Percentiles rank a stretch among this genome's conserved stretches.
These are phyloP conservation scores for Stomatorhinus ivindoensis DNA, from an alignment of 2,113 vertebrate genomes.

Conservation along the genomic window DNA sequence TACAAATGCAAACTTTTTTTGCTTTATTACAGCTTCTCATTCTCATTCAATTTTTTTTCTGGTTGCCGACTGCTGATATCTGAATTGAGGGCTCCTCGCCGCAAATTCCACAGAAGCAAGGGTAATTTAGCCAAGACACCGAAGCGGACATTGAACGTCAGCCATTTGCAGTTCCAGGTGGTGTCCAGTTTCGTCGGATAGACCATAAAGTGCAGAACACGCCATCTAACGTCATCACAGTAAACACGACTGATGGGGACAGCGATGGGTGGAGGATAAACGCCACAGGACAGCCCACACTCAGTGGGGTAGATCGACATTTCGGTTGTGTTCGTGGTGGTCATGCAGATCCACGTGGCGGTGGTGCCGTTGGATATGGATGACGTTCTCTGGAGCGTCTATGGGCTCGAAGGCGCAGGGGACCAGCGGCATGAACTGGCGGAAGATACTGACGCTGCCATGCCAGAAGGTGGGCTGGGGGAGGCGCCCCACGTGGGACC, in stretches of 20 bases:
- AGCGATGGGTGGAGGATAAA: neutral
- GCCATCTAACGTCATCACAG: conserved; percentile 23
- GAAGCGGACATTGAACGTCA: neutral
- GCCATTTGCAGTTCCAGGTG: neutral
- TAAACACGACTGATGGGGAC: conserved; percentile 22
- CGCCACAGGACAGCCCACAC: neutral
- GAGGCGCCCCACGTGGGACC: conserved; percentile 73
- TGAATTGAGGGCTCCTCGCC: neutral
- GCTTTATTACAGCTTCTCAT: neutral
- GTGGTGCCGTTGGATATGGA: conserved; percentile 64
- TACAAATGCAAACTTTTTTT: neutral
- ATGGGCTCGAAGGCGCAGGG: conserved; percentile 56
- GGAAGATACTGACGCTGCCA: conserved; percentile 94
- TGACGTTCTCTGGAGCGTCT: conserved; percentile 55
- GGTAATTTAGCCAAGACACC: neutral
- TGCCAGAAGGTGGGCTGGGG: conserved; percentile 98
- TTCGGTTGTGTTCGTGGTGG: conserved; percentile 63
- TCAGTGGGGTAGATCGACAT: conserved; percentile 69
- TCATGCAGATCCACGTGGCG: conserved; percentile 58
- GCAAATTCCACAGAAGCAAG: conserved; percentile 14
- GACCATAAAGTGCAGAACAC: conserved; percentile 32
- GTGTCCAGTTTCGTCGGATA: conserved; percentile 20
- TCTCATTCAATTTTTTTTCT: neutral
- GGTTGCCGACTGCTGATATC: neutral
- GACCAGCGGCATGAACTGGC: conserved; percentile 92